These are phyloP conservation scores for Sphyrna mokarran DNA, from an alignment of 2,113 vertebrate genomes.

Conservation along the genomic window DNA sequence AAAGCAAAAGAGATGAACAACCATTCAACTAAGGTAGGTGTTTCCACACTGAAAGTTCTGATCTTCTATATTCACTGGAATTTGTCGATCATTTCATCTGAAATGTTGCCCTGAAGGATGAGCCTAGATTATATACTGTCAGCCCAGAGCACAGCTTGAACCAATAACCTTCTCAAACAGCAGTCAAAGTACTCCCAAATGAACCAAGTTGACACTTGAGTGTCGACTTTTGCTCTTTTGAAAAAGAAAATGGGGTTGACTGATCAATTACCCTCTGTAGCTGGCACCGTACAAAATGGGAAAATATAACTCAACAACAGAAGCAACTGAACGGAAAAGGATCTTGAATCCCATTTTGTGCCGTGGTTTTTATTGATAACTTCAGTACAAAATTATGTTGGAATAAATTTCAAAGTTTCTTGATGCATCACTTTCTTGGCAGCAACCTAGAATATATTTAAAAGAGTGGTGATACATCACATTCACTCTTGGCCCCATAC, in stretches of 20 bases:
- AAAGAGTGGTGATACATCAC: not conserved
- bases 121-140: not conserved
- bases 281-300: not conserved
- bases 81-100: not conserved
- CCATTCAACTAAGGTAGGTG: not conserved
- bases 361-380: not conserved
- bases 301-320: not conserved
- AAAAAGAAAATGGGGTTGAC: not conserved
- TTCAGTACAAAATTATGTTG: conserved; percentile 10
- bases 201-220: not conserved
- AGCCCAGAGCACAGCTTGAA: not conserved
- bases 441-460: not conserved
- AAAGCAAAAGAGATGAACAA: not conserved
- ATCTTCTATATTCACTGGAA: not conserved
- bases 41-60: not conserved
- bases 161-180: not conserved
- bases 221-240: not conserved
- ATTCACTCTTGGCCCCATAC: not conserved
- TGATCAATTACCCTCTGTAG: not conserved
- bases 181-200: not conserved
- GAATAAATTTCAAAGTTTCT: conserved; percentile 11
- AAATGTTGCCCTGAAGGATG: not conserved
- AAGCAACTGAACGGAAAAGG: not conserved
- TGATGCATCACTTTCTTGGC: conserved; percentile 17
- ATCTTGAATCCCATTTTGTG: not conserved